phyloP scores from a whole-genome alignment of 2,888 invertebrate genomes.

The Portevinia maculata region DNA sequence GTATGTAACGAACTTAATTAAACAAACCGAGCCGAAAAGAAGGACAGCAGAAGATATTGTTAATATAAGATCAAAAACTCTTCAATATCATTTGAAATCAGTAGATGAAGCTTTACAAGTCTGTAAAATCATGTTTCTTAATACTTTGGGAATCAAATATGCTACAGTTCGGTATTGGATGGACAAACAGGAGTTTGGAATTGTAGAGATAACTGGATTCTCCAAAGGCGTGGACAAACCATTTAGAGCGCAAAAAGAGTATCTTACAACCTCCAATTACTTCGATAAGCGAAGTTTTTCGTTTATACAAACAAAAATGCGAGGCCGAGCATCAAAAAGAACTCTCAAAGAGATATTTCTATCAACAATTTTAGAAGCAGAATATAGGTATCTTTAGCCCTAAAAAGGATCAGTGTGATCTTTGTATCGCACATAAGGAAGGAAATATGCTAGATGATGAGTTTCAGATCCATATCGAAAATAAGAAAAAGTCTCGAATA shows the following conservation, averaged over 20 bases:
- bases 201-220: slow-evolving; percentile 2
- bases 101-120: background rate
- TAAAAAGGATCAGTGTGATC: background rate
- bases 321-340: background rate
- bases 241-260: slow-evolving; percentile 1
- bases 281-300: background rate
- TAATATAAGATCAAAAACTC: background rate
- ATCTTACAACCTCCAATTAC: slow-evolving; percentile 2
- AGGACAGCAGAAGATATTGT: slow-evolving; percentile 1
- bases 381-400: too few species aligned
- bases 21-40: slow-evolving; percentile 3
- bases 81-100: slow-evolving; percentile 8
- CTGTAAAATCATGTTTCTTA: slow-evolving; percentile 4
- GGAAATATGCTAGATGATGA: background rate
- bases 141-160: too few species aligned
- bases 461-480: background rate
- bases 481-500: background rate
- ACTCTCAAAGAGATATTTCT: background rate
- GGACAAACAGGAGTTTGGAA: slow-evolving; percentile 3
- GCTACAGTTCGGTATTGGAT: slow-evolving; percentile 1
- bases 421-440: background rate
- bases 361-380: background rate
- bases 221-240: background rate
- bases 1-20: background rate
- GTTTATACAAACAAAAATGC: background rate